Evolutionary conservation across 2,888 invertebrate species (phyloP).

Genomic region (Drosophila testacea): DNA sequence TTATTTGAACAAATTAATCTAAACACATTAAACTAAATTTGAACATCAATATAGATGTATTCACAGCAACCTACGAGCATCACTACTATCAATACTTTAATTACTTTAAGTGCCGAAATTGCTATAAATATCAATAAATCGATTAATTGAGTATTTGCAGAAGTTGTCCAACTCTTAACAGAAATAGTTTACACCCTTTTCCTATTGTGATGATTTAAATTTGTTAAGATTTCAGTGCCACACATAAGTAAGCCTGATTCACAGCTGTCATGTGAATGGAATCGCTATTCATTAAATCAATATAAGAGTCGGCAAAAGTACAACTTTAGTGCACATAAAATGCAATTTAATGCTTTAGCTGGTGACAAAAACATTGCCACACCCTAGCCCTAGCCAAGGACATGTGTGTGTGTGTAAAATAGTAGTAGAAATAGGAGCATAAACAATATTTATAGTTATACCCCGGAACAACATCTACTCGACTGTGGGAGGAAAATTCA

Average conservation of each 20-base stretch:
- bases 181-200: background rate
- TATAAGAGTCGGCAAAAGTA: constrained; percentile 31
- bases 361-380: constrained; percentile 20
- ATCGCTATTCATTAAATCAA: constrained; percentile 45
- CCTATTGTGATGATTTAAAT: background rate
- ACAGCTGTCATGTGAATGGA: constrained; percentile 13
- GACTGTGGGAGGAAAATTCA: background rate
- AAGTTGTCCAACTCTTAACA: background rate
- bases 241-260: background rate
- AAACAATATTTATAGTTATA: constrained; percentile 59
- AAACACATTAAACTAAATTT: no score
- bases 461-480: constrained; percentile 4
- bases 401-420: constrained; percentile 10
- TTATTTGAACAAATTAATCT: no score
- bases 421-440: constrained; percentile 29
- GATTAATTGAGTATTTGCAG: background rate
- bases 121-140: no score
- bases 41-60: no score
- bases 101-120: no score
- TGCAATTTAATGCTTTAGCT: constrained; percentile 45
- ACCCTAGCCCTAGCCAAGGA: background rate
- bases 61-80: no score
- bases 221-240: background rate
- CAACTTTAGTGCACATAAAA: constrained; percentile 36
- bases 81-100: no score